Base-by-base conservation (phyloP, 1,140 invertebrate genomes). In the Mactra quadrangularis region DNA sequence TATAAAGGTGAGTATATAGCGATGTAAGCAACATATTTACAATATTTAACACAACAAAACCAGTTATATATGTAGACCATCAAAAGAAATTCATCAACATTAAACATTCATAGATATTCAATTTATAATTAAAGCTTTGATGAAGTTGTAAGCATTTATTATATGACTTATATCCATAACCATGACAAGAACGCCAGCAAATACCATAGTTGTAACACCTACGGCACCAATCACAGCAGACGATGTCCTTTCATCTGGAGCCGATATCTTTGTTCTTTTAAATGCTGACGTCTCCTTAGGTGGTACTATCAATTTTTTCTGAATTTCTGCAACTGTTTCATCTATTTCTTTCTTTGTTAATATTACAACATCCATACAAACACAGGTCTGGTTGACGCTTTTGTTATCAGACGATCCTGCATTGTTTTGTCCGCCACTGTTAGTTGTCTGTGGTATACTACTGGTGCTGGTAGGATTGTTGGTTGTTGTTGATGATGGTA, bases 181-280 rank as follows among this genome's bases (percentile, higher is more conserved):
- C 19, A 64, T 27, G 35, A 64, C 60, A 45, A 22, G 11, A 19
- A 17, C 35, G 60, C 1, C 7, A 6, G 47, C 38, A 45, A 13
- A 25, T 17, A 45, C n/a, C 60, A 64, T 45, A 22, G 19, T n/a
- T 15, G 38, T 11, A 4, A 64, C 13, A n/a, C 60, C 60, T 45
- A 45, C 60, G 1, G 60, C 38, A 7, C 60, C 60, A 22, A 64
- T 64, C 11, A 45, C 60, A 17, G 33, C 38, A 3, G 60, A 64
- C 33, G 60, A 64, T 22, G 19, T 3, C 0, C 60, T 33, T 22
- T 45, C 38, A 22, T 64, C 60, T 0, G 60, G 60, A 33, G 47
- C 47, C 15, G 60, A 64, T n/a, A 64, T 64, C 19, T 64, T 64
- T n/a, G 60, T 22, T 19, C 60, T 64, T 25, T 22, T 64, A 45